Percentiles rank a stretch among this genome's conserved stretches.
Conservation (phyloP, 2,797 vertebrate species). For the Mormyrops attenuatus region DNA sequence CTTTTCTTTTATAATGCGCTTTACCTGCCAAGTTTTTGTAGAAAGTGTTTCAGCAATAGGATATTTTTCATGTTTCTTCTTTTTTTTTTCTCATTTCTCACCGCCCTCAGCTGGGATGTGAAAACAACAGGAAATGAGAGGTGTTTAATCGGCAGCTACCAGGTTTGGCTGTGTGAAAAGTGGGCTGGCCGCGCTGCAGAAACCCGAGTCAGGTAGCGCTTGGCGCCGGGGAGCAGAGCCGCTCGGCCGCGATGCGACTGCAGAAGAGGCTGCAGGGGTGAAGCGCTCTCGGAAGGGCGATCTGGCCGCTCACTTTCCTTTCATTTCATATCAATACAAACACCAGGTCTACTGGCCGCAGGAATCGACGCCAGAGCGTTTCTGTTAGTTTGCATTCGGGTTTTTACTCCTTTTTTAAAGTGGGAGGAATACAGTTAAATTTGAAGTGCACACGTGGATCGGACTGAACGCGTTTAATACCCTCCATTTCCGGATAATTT, state of each 20-base stretch:
- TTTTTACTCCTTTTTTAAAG: background rate
- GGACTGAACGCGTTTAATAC: background rate
- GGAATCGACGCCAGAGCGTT: background rate
- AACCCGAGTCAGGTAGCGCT: slow-evolving; percentile 18
- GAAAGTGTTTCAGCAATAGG: background rate
- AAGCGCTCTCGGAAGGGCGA: background rate
- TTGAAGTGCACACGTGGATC: background rate
- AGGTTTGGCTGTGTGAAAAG: slow-evolving; percentile 9
- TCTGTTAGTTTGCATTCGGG: background rate
- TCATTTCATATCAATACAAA: background rate
- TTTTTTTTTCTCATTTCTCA: background rate
- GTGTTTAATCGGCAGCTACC: background rate
- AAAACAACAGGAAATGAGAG: slow-evolving; percentile 22
- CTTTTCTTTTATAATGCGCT: background rate
- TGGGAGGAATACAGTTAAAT: background rate
- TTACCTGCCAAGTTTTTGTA: background rate
- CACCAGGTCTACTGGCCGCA: background rate
- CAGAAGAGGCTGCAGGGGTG: background rate
- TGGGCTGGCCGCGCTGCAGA: background rate
- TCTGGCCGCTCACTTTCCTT: background rate
- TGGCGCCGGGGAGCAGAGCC: background rate
- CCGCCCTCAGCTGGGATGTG: background rate
- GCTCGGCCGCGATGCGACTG: background rate
- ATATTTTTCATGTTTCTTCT: background rate
- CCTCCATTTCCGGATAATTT: background rate